A percentile compares a stretch with the other conserved stretches of the same genome.
phyloP scores from a whole-genome alignment of 2,888 invertebrate species.

The Trachelus tabidus region DNA sequence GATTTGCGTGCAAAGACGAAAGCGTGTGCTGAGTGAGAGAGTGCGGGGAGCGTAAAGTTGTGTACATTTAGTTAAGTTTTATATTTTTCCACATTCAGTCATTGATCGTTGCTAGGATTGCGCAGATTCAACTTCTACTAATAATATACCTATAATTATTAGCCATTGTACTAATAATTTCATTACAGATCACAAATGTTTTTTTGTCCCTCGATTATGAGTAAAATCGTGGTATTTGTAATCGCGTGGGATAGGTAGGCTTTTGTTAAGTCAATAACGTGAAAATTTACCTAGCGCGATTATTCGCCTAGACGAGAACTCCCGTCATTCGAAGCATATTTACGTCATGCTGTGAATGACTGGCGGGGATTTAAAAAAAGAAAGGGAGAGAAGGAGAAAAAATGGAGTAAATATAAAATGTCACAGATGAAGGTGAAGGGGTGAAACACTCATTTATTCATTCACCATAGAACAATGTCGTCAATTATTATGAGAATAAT shows the following conservation, averaged over 20 bases:
- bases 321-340: slow-evolving; percentile 6
- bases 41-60: slow-evolving; percentile 41
- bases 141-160: slow-evolving; percentile 47
- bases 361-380: neutral
- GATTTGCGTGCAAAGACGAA: slow-evolving; percentile 32
- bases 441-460: slow-evolving; percentile 25
- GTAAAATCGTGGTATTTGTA: slow-evolving; percentile 30
- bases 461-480: slow-evolving; percentile 49
- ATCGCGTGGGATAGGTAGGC: slow-evolving; percentile 45
- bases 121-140: slow-evolving; percentile 36
- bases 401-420: neutral
- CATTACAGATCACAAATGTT: slow-evolving; percentile 37
- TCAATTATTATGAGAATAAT: slow-evolving; percentile 55
- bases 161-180: slow-evolving; percentile 47
- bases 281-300: slow-evolving; percentile 43
- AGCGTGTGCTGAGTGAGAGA: slow-evolving; percentile 17
- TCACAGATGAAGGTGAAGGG: neutral
- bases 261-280: slow-evolving; percentile 53
- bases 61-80: slow-evolving; percentile 66
- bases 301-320: slow-evolving; percentile 3
- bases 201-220: slow-evolving; percentile 27
- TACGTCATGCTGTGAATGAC: slow-evolving; percentile 27
- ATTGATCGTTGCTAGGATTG: slow-evolving; percentile 60
- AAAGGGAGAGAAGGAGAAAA: slow-evolving; percentile 8
- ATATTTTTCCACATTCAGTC: slow-evolving; percentile 65